A percentile compares a stretch with the other conserved stretches of the same genome.
Conservation (phyloP, 2,113 vertebrate species). For the Calcarius ornatus region DNA sequence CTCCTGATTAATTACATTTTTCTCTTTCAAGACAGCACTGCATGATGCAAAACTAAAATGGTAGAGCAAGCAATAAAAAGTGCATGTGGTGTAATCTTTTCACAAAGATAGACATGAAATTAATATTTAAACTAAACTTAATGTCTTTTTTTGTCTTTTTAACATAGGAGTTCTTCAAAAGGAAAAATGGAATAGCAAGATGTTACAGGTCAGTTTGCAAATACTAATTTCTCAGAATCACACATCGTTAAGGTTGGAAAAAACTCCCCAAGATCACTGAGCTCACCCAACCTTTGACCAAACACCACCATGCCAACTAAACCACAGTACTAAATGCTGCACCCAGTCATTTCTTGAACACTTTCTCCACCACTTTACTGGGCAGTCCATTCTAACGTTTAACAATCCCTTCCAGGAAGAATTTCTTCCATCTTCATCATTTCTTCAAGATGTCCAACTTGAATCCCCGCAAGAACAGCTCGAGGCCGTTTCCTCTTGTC, state of each 20-base stretch:
- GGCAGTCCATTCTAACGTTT: neutral
- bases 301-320: neutral
- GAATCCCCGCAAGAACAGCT: fast-evolving
- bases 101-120: neutral
- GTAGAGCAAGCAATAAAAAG: neutral
- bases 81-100: neutral
- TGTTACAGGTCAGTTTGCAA: neutral
- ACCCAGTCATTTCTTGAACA: neutral
- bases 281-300: neutral
- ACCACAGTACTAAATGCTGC: neutral
- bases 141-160: neutral
- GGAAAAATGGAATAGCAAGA: neutral
- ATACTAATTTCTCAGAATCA: neutral
- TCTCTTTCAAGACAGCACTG: neutral
- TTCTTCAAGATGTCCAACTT: neutral
- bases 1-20: neutral
- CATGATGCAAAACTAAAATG: neutral
- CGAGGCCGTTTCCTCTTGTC: neutral
- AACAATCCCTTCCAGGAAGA: neutral
- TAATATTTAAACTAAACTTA: neutral
- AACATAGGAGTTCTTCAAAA: neutral
- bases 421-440: too few relatives aligned
- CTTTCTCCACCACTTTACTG: neutral
- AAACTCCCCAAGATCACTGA: neutral
- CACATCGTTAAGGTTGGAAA: neutral